Percentiles rank a stretch among this genome's conserved stretches.
Conservation (phyloP, 2,113 vertebrate species). For the Seriola dumerili region DNA sequence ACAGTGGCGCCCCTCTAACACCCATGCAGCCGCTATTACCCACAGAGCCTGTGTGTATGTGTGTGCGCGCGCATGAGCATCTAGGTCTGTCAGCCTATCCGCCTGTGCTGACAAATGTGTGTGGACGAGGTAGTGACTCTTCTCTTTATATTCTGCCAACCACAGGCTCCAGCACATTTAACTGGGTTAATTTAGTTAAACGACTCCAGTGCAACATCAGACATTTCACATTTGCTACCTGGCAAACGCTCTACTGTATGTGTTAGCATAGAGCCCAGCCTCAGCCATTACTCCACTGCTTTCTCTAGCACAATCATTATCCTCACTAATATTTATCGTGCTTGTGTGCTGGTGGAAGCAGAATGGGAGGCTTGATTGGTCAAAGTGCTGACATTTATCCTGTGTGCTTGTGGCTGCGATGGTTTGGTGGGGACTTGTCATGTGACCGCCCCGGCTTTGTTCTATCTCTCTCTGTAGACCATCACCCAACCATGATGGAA, state of each 20-base stretch:
- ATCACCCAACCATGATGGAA: conserved; percentile 67
- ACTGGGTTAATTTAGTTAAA: conserved; percentile 61
- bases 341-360: conserved; percentile 47
- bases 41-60: conserved; percentile 67
- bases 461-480: conserved; percentile 68
- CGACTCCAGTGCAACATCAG: conserved; percentile 50
- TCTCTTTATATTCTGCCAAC: conserved; percentile 69
- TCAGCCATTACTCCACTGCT: conserved; percentile 14
- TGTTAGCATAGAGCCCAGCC: conserved; percentile 40
- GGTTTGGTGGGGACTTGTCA: conserved; percentile 63
- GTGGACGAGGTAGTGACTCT: conserved; percentile 70
- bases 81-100: conserved; percentile 48
- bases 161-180: conserved; percentile 70
- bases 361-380: conserved; percentile 60
- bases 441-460: conserved; percentile 62
- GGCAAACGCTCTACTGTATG: conserved; percentile 23
- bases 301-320: conserved; percentile 20
- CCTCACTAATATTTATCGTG: conserved; percentile 40
- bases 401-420: conserved; percentile 70
- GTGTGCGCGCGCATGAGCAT: conserved; percentile 26
- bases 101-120: conserved; percentile 68
- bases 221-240: conserved; percentile 53
- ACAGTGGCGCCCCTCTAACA: conserved; percentile 85
- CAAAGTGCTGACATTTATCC: conserved; percentile 73
- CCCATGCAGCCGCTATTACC: conserved; percentile 77